phyloP scores from a whole-genome alignment of 2,888 invertebrate genomes.

The Diaphora mendica region DNA sequence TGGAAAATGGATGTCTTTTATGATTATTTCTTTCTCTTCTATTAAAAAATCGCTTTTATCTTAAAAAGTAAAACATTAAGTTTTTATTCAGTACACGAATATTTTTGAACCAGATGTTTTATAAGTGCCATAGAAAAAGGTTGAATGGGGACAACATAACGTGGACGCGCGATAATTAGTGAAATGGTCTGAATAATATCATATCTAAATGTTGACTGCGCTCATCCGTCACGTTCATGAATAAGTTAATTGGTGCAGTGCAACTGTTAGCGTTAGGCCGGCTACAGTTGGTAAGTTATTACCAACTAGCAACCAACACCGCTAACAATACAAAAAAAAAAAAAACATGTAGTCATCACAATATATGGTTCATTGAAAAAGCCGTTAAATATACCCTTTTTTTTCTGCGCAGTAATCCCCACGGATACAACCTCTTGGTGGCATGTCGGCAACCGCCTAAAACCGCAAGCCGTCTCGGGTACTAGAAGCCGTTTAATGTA shows the following conservation, averaged over 20 bases:
- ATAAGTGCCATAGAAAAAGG: conserved; percentile 6
- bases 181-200: conserved; percentile 45
- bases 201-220: conserved; percentile 43
- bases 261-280: conserved; percentile 50
- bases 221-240: conserved; percentile 69
- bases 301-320: neutral
- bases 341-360: no score
- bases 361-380: no score
- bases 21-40: no score
- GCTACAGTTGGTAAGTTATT: conserved; percentile 20
- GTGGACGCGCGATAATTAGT: conserved; percentile 41
- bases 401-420: no score
- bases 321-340: neutral
- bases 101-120: neutral
- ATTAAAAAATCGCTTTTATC: no score
- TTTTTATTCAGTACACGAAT: neutral
- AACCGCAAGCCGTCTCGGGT: no score
- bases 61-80: no score
- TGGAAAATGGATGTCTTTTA: no score
- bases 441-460: no score
- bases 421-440: no score
- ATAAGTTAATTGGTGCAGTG: conserved; percentile 76
- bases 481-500: no score
- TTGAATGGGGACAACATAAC: conserved; percentile 16
- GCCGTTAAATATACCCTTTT: no score